phyloP scores from a whole-genome alignment of 2,113 vertebrate genomes.

The Rhipidura dahli region DNA sequence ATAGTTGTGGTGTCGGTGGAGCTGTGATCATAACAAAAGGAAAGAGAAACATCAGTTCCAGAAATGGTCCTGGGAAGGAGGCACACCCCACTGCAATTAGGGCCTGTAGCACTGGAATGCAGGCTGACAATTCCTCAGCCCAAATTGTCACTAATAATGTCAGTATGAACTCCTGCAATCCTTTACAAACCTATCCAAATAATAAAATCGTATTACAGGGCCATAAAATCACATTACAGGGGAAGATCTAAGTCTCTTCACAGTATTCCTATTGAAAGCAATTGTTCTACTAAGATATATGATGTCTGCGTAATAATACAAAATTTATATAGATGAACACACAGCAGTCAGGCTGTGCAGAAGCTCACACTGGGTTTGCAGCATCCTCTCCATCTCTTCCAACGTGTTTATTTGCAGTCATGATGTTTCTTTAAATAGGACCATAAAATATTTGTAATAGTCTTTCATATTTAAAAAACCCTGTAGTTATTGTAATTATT shows the following conservation, averaged over 20 bases:
- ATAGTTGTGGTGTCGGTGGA: not conserved
- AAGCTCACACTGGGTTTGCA: not conserved
- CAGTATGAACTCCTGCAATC: not conserved
- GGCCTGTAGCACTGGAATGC: not conserved
- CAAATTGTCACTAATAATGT: not conserved
- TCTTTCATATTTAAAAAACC: not conserved
- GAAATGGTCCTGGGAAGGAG: not conserved
- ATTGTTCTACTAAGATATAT: not conserved
- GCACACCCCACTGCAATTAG: not conserved
- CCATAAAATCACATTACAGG: not conserved
- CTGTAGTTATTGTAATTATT: not conserved
- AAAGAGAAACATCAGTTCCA: not conserved
- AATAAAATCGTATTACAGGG: not conserved
- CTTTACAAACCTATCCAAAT: not conserved
- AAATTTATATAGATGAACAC: not conserved
- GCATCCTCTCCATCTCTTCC: not conserved
- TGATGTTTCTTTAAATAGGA: not conserved
- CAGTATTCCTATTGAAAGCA: not conserved
- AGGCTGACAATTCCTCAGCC: not conserved
- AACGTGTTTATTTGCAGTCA: not conserved
- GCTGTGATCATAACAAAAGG: not conserved
- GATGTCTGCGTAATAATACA: not conserved
- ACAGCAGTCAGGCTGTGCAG: not conserved
- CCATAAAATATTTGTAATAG: not conserved
- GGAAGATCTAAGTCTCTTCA: not conserved